Percentiles rank a stretch among this genome's conserved stretches.
Conservation (phyloP, 2,113 vertebrate species). For the Poecile atricapillus region DNA sequence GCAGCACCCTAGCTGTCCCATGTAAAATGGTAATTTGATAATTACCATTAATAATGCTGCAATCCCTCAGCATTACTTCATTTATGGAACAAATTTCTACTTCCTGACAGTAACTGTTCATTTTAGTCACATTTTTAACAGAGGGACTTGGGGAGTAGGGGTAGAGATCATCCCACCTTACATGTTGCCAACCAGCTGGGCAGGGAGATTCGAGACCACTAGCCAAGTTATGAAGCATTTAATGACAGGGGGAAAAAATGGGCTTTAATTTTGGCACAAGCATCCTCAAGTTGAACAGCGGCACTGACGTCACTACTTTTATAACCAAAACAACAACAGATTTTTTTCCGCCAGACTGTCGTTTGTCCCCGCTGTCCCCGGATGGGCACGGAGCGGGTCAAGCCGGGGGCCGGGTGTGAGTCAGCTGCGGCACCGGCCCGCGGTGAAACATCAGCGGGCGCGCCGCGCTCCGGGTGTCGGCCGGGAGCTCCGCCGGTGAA, state of each 20-base stretch:
- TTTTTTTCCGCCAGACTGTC: too few relatives aligned
- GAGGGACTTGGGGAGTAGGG: neutral
- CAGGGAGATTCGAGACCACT: neutral
- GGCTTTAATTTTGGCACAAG: neutral
- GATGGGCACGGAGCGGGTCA: neutral
- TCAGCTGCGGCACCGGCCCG: neutral
- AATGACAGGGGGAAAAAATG: neutral
- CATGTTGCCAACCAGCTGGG: neutral
- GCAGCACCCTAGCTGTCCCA: neutral
- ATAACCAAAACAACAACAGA: neutral
- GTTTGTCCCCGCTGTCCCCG: too few relatives aligned
- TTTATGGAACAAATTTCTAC: neutral
- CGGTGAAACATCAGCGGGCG: neutral
- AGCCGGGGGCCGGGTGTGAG: neutral
- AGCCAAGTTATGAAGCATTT: neutral
- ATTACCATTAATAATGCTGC: too few relatives aligned
- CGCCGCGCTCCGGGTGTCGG: fast-evolving
- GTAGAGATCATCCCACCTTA: neutral
- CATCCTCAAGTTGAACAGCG: neutral
- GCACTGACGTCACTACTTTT: neutral
- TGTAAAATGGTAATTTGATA: neutral
- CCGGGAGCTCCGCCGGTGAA: neutral
- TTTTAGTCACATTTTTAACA: neutral
- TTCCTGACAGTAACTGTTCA: neutral
- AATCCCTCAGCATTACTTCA: neutral